phyloP scores from a whole-genome alignment of 2,797 vertebrate genomes.

The Acanthurus lineatus region DNA sequence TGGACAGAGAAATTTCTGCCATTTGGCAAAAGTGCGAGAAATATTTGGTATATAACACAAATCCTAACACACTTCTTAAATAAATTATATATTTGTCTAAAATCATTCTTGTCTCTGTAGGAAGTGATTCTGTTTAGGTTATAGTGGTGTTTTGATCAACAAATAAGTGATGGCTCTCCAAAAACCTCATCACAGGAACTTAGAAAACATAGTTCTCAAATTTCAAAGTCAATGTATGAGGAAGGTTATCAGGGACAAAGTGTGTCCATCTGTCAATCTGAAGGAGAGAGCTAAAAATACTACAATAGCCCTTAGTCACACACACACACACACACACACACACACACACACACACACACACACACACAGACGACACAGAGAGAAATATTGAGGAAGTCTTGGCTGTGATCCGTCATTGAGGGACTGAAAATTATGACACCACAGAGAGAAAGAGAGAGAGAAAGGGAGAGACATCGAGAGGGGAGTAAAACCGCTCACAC shows the following conservation, averaged over 20 bases:
- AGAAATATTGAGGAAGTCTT: slow-evolving; percentile 81
- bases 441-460: slow-evolving; percentile 48
- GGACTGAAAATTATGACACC: slow-evolving; percentile 72
- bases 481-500: slow-evolving; percentile 37
- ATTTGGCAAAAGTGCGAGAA: not conserved
- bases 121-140: not conserved
- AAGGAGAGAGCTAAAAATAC: slow-evolving; percentile 61
- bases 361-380: slow-evolving; percentile 23
- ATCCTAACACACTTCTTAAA: no score
- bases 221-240: slow-evolving; percentile 30
- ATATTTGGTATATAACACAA: not conserved
- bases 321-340: slow-evolving; percentile 29
- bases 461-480: slow-evolving; percentile 19
- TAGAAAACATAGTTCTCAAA: not conserved
- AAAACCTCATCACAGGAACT: no score
- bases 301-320: slow-evolving; percentile 20
- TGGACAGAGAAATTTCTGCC: no score
- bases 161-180: not conserved
- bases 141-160: not conserved
- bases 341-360: slow-evolving; percentile 27
- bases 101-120: not conserved
- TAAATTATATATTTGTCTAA: not conserved
- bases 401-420: slow-evolving; percentile 75
- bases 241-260: slow-evolving; percentile 37
- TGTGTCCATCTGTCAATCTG: slow-evolving; percentile 35